These are phyloP conservation scores for Ophion costatus DNA, from an alignment of 2,888 invertebrate species.

Conservation along the genomic window DNA sequence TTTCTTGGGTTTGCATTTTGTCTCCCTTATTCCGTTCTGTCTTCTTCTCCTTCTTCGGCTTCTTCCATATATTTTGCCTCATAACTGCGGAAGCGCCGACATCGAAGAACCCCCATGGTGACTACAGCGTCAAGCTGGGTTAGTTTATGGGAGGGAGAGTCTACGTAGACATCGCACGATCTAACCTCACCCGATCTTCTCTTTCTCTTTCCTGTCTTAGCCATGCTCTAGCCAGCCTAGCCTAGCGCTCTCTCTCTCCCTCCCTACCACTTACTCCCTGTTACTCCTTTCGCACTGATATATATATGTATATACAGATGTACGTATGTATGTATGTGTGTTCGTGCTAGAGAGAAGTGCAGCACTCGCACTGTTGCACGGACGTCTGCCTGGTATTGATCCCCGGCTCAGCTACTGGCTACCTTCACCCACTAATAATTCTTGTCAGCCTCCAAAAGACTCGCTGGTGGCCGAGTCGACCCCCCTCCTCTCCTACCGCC, in stretches of 20 bases:
- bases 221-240: conserved; percentile 77
- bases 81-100: conserved; percentile 36
- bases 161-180: conserved; percentile 81
- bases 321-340: conserved; percentile 20
- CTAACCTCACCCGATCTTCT: conserved; percentile 80
- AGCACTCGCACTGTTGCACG: conserved; percentile 82
- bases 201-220: conserved; percentile 77
- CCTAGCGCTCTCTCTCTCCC: conserved; percentile 73
- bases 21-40: conserved; percentile 15
- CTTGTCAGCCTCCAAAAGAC: conserved; percentile 83
- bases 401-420: conserved; percentile 83
- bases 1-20: conserved; percentile 26
- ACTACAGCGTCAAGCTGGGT: conserved; percentile 75
- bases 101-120: conserved; percentile 71
- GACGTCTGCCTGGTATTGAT: conserved; percentile 84
- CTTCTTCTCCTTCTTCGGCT: conserved; percentile 6
- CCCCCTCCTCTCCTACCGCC: conserved; percentile 20
- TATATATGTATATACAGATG: conserved; percentile 8
- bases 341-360: conserved; percentile 80
- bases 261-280: conserved; percentile 27
- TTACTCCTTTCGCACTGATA: conserved; percentile 29
- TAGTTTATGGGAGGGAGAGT: conserved; percentile 80
- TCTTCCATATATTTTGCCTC: conserved; percentile 43
- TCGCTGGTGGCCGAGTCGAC: conserved; percentile 71
- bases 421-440: conserved; percentile 84